Base-by-base conservation (phyloP, 2,113 vertebrate species). In the Pituophis catenifer region DNA sequence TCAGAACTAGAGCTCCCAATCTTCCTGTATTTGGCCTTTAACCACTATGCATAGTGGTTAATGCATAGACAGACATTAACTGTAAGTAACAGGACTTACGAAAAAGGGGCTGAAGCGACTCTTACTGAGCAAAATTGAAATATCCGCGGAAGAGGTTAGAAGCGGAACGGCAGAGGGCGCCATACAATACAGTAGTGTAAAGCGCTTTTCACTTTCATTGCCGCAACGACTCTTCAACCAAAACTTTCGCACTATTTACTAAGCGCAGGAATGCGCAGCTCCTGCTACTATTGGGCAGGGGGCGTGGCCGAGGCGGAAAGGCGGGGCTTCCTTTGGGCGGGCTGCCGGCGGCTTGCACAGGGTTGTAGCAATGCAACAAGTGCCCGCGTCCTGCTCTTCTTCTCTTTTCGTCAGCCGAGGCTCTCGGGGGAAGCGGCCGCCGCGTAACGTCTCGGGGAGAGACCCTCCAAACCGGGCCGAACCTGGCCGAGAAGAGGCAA, bases 321-420 rank as follows among this genome's bases (percentile, higher is more conserved):
- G n/a, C 90, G 50, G 91, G 90, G 81, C 96, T 90, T 91, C 58
- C 94, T 26, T 81, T 70, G 52, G 62, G 24, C 70, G n/a, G 33
- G 86, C 89, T 44, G 87, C 48, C 58, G 1, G 91, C 6, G 38
- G 54, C 19, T 59, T 0, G 91, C 90, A 10, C 94, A 10, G 95
- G 93, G 75, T 92, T 26, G 91, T 90, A 92, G 95, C 65, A 58
- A 5, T 95, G 58, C 86, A 29, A 95, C 95, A 94, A 96, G 96
- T 96, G 95, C 92, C 81, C 92, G 87, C 0, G 0, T 24, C 23
- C 10, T 15, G 48, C 0, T 0, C 26, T 13, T 1, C 88, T 48
- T 0, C 88, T 38, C 0, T 11, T n/a, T 38, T 2, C 1, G 13
- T 24, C 23, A 12, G 33, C 59, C 5, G 7, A 38, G 75, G 44